phyloP scores from a whole-genome alignment of 2,797 vertebrate genomes.

The Chaetodon trifasciatus region DNA sequence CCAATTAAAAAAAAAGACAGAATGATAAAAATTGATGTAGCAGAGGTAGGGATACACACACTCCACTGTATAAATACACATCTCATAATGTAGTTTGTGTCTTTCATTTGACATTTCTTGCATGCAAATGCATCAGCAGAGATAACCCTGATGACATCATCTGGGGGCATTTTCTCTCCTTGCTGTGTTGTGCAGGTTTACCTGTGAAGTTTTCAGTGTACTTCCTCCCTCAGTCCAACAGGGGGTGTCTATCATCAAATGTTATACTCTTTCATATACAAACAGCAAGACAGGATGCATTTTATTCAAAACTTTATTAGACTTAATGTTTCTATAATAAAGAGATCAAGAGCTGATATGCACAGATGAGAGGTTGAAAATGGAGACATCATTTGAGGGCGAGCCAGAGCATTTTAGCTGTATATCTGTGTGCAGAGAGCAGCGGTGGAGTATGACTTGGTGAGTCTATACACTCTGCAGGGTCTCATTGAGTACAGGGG shows the following conservation, averaged over 20 bases:
- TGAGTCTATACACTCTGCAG: slow-evolving; percentile 48
- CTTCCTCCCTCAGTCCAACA: slow-evolving; percentile 7
- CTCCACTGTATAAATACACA: background rate
- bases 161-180: background rate
- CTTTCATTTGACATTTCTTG: background rate
- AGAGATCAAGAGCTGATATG: slow-evolving; percentile 71
- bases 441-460: slow-evolving; percentile 50
- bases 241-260: slow-evolving; percentile 5
- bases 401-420: slow-evolving; percentile 61
- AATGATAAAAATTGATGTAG: background rate
- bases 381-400: slow-evolving; percentile 59
- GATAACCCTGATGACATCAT: background rate
- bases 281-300: slow-evolving; percentile 10
- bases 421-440: slow-evolving; percentile 67
- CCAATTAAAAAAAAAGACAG: too few relatives aligned
- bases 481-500: slow-evolving; percentile 53
- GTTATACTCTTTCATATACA: background rate
- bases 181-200: background rate
- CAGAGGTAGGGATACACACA: background rate
- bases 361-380: slow-evolving; percentile 61
- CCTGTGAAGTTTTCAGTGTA: background rate
- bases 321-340: slow-evolving; percentile 72
- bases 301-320: slow-evolving; percentile 80
- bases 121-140: background rate
- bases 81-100: background rate